Percentiles rank a stretch among this genome's conserved stretches.
phyloP scores from a whole-genome alignment of 2,888 invertebrate genomes.

The Penaeus monodon region DNA sequence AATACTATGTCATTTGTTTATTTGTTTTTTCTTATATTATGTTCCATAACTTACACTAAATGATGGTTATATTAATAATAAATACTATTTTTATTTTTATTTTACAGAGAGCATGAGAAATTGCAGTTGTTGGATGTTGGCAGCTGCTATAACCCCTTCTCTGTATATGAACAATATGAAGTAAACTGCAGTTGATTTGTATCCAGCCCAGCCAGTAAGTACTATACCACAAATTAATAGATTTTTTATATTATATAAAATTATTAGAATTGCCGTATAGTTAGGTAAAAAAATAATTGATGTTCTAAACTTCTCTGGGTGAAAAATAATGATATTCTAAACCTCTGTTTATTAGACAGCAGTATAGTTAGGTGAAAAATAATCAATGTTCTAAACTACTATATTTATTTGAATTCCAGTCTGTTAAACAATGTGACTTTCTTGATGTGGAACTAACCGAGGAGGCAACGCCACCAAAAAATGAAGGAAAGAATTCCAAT shows the following conservation, averaged over 20 bases:
- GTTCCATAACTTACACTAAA: too few species aligned
- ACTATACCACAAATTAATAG: neutral
- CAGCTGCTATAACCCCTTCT: slow-evolving; percentile 93
- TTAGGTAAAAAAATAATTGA: neutral
- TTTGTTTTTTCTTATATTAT: too few species aligned
- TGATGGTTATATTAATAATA: neutral
- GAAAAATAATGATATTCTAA: too few species aligned
- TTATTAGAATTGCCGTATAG: neutral
- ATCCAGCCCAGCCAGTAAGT: slow-evolving; percentile 77
- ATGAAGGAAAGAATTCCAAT: neutral
- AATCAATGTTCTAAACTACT: neutral
- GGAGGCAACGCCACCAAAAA: neutral
- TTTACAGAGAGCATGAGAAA: neutral
- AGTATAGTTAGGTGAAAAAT: neutral
- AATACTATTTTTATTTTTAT: neutral
- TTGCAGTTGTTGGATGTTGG: slow-evolving; percentile 87
- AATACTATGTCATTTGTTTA: neutral
- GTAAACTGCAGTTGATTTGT: slow-evolving; percentile 83
- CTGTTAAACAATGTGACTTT: slow-evolving; percentile 85
- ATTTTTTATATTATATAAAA: neutral
- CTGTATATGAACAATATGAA: slow-evolving; percentile 76
- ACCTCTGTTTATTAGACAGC: neutral
- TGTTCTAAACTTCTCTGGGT: neutral
- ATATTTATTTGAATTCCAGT: slow-evolving; percentile 20
- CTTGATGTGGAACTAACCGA: slow-evolving; percentile 74